These are phyloP conservation scores for Drosophila seclusa DNA, from an alignment of 2,888 invertebrate genomes.

Conservation along the genomic window DNA sequence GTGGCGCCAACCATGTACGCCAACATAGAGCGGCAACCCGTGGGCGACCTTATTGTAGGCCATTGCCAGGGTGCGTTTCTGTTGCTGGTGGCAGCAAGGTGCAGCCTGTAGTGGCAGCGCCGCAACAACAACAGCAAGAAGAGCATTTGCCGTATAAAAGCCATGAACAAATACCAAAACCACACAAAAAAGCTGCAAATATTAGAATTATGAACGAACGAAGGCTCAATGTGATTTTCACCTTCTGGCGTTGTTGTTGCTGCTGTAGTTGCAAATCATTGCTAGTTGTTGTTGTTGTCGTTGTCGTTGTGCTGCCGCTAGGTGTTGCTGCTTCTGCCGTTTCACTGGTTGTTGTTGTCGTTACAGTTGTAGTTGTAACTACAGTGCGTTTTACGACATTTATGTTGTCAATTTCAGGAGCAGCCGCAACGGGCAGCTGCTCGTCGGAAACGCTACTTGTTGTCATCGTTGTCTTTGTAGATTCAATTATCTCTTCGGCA, in stretches of 20 bases:
- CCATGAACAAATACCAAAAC: conserved; percentile 85
- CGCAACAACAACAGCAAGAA: conserved; percentile 66
- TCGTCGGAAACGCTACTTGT: conserved; percentile 65
- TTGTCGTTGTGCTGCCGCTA: conserved; percentile 52
- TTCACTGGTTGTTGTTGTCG: conserved; percentile 75
- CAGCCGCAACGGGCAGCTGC: conserved; percentile 50
- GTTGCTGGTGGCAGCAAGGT: conserved; percentile 37
- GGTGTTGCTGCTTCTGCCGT: conserved; percentile 55
- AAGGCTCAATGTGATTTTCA: conserved; percentile 84
- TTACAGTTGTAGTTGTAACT: conserved; percentile 79
- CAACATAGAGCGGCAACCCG: conserved; percentile 18
- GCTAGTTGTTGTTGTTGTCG: conserved; percentile 67
- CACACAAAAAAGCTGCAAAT: conserved; percentile 84
- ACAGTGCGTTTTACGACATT: conserved; percentile 73
- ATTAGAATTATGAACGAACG: conserved; percentile 83
- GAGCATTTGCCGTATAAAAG: conserved; percentile 80
- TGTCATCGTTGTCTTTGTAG: conserved; percentile 25
- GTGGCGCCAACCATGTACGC: conserved; percentile 27
- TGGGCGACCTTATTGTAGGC: conserved; percentile 51
- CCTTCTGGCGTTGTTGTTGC: conserved; percentile 82
- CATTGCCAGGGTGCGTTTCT: conserved; percentile 47
- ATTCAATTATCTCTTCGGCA: conserved; percentile 36
- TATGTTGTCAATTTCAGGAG: conserved; percentile 43
- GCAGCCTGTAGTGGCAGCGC: conserved; percentile 44
- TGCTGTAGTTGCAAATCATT: conserved; percentile 57